Base-by-base conservation (phyloP, 2,797 vertebrate genomes). In the Betta splendens region DNA sequence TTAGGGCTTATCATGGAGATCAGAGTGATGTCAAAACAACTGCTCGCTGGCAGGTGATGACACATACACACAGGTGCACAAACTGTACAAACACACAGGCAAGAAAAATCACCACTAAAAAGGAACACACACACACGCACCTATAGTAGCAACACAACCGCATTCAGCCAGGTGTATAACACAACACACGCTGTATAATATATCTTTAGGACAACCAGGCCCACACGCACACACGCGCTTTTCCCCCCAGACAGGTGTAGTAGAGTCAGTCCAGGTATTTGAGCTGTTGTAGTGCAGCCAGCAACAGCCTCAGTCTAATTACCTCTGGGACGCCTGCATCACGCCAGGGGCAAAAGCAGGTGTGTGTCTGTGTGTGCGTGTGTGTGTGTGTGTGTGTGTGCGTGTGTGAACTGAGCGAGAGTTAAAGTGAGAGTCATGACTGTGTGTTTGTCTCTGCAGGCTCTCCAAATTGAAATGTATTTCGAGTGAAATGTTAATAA, bases 21-120 rank as follows among this genome's bases (percentile, higher is more conserved):
- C 88, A 89, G 75, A 90, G 83, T 25, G 36, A 75, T 89, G 89
- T 89, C 85, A 84, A 86, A 84, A 85, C 77, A 85, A 75, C 83
- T 69, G 65, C 54, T 69, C 31, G 69, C 70, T 79, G 72, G 75
- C 77, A 86, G 84, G 79, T 83, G 84, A 84, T 65, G 75, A 77
- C 64, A 64, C 65, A 33, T 12, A 48, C 45, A 42, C 64, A 43
- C 29, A 36, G 1, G 45, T 3, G 11, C 54, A 48, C 48, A 42
- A 5, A 25, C 29, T 57, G 46, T 35, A 60, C 23, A 36, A 18
- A 53, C 35, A 43, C 33, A 20, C 9, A 21, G 43, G 40, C 25
- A 28, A 1, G 25, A 20, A 5, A n/a, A 36, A 36, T 53, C 29
- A 37, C 38, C 11, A 31, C 35, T 21, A 16, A 60, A 57, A 79